Evolutionary conservation across 1,140 invertebrate genomes (phyloP), one percentile per base, ranked within the genome.

Genomic region (Condylostylus longicornis): DNA sequence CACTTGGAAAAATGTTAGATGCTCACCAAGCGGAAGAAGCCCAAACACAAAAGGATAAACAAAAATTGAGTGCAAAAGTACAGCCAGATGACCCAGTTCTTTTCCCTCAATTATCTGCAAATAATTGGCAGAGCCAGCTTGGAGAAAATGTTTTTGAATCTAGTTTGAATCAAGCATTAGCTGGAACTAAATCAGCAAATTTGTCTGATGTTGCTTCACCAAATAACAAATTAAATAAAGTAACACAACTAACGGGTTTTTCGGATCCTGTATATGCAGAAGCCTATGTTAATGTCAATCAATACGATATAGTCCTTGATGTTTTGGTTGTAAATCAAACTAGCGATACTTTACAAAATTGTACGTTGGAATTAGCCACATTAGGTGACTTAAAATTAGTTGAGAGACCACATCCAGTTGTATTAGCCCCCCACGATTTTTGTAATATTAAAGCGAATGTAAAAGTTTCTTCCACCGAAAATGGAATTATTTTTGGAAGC

Each of bases 401-500:
- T 13, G 96, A 99, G 62, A 88, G 96, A 54, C 95, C 95, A 5
- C 80, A 85, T 49, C 85, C 91, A 3, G 77, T 98, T 27, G 91
- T 97, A 22, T 66, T 99, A 27, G 94, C 87, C 9, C 90, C 94
- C 3, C 76, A 91, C 51, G 95, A 98, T 67, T 98, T 96, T 63
- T 87, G 89, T 45, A 93, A 95, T 55, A 97, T 98, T 42, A 95
- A 97, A 61, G 94, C 93, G 1, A 94, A 90, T 59, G 88, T 93
- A 9, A 94, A 94, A 66, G 73, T 72, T 7, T 86, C 94, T 1
- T 98, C 91, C 1, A 98, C 94, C 7, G 95, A 98, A 64, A 99
- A 98, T 66, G 95, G 93, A 35, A 91, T 98, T 42, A 98, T 99
- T 42, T 99, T 98, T 71, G 95, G 96, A 40, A 99, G 98, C 61